Percentiles rank a stretch among this genome's conserved stretches.
These are phyloP conservation scores for Caenorhabditis plicata DNA, from an alignment of 2,888 invertebrate species.

Conservation along the genomic window DNA sequence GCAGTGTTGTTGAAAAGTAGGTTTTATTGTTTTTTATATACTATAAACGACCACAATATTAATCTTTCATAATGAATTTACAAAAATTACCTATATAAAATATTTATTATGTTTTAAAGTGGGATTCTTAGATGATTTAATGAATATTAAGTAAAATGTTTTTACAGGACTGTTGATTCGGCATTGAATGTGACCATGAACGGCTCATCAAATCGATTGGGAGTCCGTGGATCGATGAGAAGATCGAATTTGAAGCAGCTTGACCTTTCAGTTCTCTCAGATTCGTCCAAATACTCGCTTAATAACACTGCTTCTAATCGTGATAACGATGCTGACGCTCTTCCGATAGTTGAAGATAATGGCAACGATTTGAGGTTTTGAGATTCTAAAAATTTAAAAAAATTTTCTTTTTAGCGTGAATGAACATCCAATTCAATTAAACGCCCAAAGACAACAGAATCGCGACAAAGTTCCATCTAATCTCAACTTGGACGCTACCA, in stretches of 20 bases:
- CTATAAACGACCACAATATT: neutral
- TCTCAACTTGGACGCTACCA: conserved; percentile 21
- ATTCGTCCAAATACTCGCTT: conserved; percentile 13
- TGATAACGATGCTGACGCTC: conserved; percentile 42
- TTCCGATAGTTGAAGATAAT: conserved; percentile 13
- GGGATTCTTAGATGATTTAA: too few species aligned
- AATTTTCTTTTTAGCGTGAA: conserved; percentile 7
- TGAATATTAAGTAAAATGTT: too few species aligned
- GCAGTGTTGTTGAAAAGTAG: conserved; percentile 21
- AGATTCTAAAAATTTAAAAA: neutral
- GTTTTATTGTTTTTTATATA: neutral
- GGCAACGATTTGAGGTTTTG: neutral
- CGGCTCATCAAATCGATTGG: conserved; percentile 25
- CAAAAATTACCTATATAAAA: neutral
- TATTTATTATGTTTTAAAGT: too few species aligned
- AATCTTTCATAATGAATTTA: neutral
- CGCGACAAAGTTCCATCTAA: conserved; percentile 21
- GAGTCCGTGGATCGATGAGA: conserved; percentile 16
- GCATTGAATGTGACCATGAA: conserved; percentile 32
- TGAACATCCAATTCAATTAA: conserved; percentile 19
- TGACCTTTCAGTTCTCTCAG: conserved; percentile 26
- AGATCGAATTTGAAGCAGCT: conserved; percentile 39
- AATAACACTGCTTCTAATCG: conserved; percentile 6
- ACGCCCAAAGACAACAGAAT: conserved; percentile 17
- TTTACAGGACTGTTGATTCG: conserved; percentile 38